Conservation (phyloP, 2,113 vertebrate genomes). For the Menidia beryllina region DNA sequence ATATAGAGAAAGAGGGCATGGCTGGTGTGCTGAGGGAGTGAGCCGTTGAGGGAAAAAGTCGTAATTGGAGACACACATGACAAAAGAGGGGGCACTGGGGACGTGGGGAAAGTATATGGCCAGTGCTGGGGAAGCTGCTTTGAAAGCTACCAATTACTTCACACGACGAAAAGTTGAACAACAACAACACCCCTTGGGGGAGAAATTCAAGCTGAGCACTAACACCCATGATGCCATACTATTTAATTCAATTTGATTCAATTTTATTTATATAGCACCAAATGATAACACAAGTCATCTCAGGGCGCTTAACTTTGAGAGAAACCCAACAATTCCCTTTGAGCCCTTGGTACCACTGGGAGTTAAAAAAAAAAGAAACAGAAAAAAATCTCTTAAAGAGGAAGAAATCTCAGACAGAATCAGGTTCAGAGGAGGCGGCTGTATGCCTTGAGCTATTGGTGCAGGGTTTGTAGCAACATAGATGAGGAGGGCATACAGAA, state of each 20-base stretch:
- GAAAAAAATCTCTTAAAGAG: background rate
- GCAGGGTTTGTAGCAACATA: background rate
- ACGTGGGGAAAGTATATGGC: constrained; percentile 22
- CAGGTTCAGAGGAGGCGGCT: constrained; percentile 1
- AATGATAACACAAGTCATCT: constrained; percentile 19
- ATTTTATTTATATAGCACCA: constrained; percentile 9
- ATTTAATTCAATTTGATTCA: constrained; percentile 15
- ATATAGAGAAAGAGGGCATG: constrained; percentile 6
- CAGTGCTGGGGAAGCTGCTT: constrained; percentile 6
- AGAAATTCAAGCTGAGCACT: constrained; percentile 3
- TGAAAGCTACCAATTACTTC: constrained; percentile 28
- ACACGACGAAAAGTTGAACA: constrained; percentile 2
- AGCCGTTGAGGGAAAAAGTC: constrained; percentile 16
- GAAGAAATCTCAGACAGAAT: constrained; percentile 7
- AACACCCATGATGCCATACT: background rate
- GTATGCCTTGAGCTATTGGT: constrained; percentile 1
- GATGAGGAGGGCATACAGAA: background rate
- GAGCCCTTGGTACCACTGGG: constrained; percentile 8
- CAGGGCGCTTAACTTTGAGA: background rate
- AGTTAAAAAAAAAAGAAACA: background rate
- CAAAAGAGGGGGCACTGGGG: constrained; percentile 23
- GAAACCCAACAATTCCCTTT: constrained; percentile 17
- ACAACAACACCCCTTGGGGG: background rate
- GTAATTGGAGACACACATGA: constrained; percentile 58
- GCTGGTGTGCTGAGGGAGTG: constrained; percentile 27